Evolutionary conservation across 35 echinoderm and acorn worm species (phyloP).

Genomic region (Ptychodera flava): DNA sequence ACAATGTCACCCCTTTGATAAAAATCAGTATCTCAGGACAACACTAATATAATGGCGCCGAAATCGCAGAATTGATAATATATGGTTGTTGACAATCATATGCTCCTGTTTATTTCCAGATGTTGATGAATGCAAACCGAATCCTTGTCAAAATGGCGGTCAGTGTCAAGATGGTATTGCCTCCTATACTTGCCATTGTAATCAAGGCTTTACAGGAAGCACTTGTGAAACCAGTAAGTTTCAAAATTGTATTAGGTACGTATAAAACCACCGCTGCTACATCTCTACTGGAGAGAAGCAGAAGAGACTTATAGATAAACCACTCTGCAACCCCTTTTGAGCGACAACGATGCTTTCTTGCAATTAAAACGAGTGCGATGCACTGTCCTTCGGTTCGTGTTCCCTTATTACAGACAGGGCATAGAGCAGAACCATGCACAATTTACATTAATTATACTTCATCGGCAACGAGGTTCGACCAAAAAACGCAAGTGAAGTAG

Average conservation of each 20-base stretch:
- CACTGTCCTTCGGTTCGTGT: neutral
- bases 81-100: too few relatives aligned
- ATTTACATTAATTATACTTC: neutral
- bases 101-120: too few relatives aligned
- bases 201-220: neutral
- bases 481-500: neutral
- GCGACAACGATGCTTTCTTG: too few relatives aligned
- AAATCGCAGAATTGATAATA: too few relatives aligned
- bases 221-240: neutral
- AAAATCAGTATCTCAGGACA: neutral
- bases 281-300: too few relatives aligned
- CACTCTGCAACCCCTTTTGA: too few relatives aligned
- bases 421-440: neutral
- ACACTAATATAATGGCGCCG: neutral
- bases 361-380: too few relatives aligned
- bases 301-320: too few relatives aligned
- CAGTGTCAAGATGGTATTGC: constrained; percentile 18
- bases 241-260: too few relatives aligned
- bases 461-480: neutral
- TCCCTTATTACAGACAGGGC: neutral
- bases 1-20: too few relatives aligned
- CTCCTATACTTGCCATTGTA: neutral
- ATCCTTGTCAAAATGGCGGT: constrained; percentile 26
- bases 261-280: too few relatives aligned
- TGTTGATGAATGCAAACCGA: too few relatives aligned